phyloP scores from a whole-genome alignment of 2,888 invertebrate genomes.

The Bellardia bayeri region DNA sequence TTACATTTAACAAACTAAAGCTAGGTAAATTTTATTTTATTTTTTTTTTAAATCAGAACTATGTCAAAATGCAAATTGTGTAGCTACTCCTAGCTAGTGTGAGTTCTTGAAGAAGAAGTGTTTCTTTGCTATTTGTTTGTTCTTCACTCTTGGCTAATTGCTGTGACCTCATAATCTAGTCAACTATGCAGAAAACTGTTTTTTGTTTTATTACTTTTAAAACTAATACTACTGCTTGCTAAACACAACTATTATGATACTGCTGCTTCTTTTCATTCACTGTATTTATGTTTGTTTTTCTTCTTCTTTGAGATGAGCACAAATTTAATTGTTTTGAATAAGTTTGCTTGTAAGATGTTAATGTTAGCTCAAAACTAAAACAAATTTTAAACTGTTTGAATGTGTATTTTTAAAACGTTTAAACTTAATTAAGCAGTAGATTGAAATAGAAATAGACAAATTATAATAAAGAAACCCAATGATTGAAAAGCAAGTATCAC shows the following conservation, averaged over 20 bases:
- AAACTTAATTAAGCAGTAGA: conserved; percentile 18
- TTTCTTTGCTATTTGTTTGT: conserved; percentile 73
- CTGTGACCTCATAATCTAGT: conserved; percentile 83
- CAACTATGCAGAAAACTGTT: conserved; percentile 77
- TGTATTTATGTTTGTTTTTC: neutral
- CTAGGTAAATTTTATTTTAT: conserved; percentile 11
- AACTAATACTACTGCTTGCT: neutral
- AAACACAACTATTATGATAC: neutral
- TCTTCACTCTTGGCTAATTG: conserved; percentile 82
- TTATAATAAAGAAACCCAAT: too few relatives aligned
- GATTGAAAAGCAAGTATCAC: conserved; percentile 31
- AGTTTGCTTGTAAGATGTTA: conserved; percentile 19
- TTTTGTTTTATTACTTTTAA: conserved; percentile 13
- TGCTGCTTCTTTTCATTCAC: neutral
- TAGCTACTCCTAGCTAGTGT: conserved; percentile 11
- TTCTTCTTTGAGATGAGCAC: conserved; percentile 48
- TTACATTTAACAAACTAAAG: conserved; percentile 5
- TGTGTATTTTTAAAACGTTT: conserved; percentile 1
- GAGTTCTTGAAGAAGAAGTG: conserved; percentile 78
- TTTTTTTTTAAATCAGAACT: conserved; percentile 49
- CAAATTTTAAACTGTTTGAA: conserved; percentile 57
- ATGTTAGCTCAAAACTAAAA: conserved; percentile 21
- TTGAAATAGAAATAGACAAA: neutral
- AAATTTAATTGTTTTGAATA: conserved; percentile 68
- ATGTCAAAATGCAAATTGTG: conserved; percentile 68